These are phyloP conservation scores for Myanophis thanlyinensis DNA, from an alignment of 2,113 vertebrate species.

Conservation along the genomic window DNA sequence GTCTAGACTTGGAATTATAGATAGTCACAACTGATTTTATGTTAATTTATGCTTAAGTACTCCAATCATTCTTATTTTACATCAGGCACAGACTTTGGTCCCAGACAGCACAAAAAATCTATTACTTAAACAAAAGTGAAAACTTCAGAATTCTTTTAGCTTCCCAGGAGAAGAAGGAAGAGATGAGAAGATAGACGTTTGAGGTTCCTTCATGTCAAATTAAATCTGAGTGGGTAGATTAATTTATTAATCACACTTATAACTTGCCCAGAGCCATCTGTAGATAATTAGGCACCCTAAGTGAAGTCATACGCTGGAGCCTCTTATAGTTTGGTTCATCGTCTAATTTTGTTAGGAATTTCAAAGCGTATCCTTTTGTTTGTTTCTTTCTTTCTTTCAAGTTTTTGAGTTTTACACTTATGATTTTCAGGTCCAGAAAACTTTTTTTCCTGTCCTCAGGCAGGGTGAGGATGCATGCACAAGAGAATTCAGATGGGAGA, in stretches of 20 bases:
- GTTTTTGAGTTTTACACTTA: not conserved
- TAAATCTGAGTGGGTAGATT: not conserved
- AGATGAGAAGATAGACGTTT: not conserved
- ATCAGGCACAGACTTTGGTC: not conserved
- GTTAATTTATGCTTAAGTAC: not conserved
- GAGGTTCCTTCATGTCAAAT: not conserved
- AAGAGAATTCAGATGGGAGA: not conserved
- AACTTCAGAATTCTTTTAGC: not conserved
- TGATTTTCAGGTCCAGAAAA: not conserved
- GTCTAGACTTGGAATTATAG: not conserved
- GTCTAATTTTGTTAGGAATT: not conserved
- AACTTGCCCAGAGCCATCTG: not conserved
- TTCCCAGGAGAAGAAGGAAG: not conserved
- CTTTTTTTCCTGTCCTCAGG: not conserved
- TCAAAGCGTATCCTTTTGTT: not conserved
- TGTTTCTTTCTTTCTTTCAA: not conserved
- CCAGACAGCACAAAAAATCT: not conserved
- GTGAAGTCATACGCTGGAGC: not conserved
- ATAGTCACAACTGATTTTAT: not conserved
- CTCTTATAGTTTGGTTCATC: not conserved
- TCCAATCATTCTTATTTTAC: not conserved
- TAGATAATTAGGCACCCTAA: not conserved
- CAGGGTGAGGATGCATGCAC: fast-evolving
- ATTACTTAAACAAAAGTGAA: not conserved
- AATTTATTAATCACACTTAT: not conserved